phyloP scores from a whole-genome alignment of 2,113 vertebrate species.

The Brachyhypopomus occidentalis region DNA sequence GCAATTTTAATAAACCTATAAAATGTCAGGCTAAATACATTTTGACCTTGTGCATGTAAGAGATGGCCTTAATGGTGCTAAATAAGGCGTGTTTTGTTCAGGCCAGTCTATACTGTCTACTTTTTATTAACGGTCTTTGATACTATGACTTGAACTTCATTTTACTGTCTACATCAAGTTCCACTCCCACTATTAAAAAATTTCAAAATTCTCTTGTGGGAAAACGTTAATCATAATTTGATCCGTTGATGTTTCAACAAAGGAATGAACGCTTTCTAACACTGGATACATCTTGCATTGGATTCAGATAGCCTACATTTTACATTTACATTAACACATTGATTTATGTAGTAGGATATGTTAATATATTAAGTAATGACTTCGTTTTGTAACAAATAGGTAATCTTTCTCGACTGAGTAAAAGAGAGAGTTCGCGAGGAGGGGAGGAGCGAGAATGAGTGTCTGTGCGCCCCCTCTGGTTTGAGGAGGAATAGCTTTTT shows the following conservation, averaged over 20 bases:
- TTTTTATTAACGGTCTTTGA: background rate
- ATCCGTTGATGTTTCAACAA: background rate
- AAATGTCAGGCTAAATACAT: background rate
- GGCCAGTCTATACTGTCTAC: background rate
- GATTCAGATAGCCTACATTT: too few relatives aligned
- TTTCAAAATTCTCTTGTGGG: background rate
- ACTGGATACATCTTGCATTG: background rate
- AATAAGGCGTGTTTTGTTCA: background rate
- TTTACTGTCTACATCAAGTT: background rate
- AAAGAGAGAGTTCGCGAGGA: background rate
- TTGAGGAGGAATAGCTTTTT: background rate
- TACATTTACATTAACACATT: too few relatives aligned
- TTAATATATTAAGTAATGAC: background rate
- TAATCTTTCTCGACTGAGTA: background rate
- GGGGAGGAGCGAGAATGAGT: background rate
- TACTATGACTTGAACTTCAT: background rate
- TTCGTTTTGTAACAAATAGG: background rate
- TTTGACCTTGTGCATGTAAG: too few relatives aligned
- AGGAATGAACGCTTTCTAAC: background rate
- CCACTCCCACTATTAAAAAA: background rate
- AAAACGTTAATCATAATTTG: slow-evolving; percentile 6
- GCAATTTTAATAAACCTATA: background rate
- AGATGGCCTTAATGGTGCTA: too few relatives aligned
- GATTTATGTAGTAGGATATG: background rate
- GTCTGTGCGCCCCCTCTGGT: slow-evolving; percentile 44